phyloP scores from a whole-genome alignment of 2,113 vertebrate genomes.

The Hippocampus abdominalis region DNA sequence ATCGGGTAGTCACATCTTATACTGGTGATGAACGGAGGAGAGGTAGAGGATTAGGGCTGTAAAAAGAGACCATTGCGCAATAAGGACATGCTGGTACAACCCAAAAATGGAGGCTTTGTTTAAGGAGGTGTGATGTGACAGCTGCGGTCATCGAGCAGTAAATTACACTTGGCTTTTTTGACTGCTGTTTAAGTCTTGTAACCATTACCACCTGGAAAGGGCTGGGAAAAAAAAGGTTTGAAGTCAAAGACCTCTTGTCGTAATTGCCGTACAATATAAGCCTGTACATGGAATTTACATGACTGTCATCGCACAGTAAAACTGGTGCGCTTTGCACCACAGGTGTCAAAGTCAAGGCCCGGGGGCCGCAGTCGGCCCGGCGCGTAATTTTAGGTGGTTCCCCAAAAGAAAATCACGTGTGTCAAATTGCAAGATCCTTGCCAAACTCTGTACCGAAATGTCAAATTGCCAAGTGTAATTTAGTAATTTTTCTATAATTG shows the following conservation, averaged over 20 bases:
- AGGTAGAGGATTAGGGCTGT: conserved; percentile 1
- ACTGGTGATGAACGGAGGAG: background rate
- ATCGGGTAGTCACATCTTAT: background rate
- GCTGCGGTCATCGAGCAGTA: conserved; percentile 14
- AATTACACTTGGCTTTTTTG: conserved; percentile 15
- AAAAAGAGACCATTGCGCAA: conserved; percentile 27
- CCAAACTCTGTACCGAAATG: too few relatives aligned
- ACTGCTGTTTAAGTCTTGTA: background rate
- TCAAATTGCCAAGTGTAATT: too few relatives aligned
- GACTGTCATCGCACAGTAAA: background rate
- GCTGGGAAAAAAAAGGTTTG: background rate
- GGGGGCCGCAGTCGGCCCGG: too few relatives aligned
- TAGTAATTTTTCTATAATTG: too few relatives aligned
- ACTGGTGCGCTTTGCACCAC: background rate
- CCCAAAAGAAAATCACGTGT: too few relatives aligned
- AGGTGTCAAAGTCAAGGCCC: too few relatives aligned
- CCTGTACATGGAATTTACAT: background rate
- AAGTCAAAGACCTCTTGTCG: background rate
- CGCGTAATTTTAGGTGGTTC: too few relatives aligned
- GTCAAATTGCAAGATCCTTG: too few relatives aligned
- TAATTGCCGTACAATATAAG: background rate
- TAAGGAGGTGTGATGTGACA: conserved; percentile 24
- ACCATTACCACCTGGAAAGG: conserved; percentile 3
- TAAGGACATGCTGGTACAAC: conserved; percentile 21
- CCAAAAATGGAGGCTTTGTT: conserved; percentile 30